These are phyloP conservation scores for Threskiornis aethiopicus DNA, from an alignment of 2,797 vertebrate species.

Conservation along the genomic window DNA sequence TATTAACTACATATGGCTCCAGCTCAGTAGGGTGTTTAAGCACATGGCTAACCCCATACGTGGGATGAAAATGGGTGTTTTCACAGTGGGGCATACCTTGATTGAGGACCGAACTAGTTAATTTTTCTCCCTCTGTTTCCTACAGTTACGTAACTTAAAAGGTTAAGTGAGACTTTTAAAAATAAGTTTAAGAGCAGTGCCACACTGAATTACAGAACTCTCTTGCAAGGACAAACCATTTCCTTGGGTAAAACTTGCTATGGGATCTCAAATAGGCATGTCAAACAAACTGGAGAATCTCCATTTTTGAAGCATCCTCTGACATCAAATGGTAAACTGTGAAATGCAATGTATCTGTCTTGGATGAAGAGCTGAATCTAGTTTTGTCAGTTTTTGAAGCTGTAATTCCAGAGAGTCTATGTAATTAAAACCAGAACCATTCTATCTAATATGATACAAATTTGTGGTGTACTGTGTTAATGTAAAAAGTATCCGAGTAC, in stretches of 20 bases:
- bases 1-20: not conserved
- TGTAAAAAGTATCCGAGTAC: not conserved
- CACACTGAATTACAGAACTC: not conserved
- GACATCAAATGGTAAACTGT: not conserved
- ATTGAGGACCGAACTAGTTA: not conserved
- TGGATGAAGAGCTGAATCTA: not conserved
- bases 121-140: not conserved
- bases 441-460: not conserved
- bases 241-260: not conserved
- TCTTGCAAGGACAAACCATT: not conserved
- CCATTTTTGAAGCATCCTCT: not conserved
- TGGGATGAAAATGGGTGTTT: not conserved
- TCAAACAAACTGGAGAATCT: not conserved
- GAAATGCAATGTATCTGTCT: not conserved
- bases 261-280: not conserved
- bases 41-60: accelerated
- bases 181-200: not conserved
- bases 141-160: not conserved
- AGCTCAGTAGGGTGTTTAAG: not conserved
- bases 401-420: not conserved
- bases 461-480: not conserved
- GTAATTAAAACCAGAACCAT: not conserved
- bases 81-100: not conserved
- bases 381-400: not conserved
- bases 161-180: not conserved